Evolutionary conservation across 2,888 invertebrate genomes (phyloP), one percentile per base, ranked within the genome.

Genomic region (Xanthorhoe spadicearia): DNA sequence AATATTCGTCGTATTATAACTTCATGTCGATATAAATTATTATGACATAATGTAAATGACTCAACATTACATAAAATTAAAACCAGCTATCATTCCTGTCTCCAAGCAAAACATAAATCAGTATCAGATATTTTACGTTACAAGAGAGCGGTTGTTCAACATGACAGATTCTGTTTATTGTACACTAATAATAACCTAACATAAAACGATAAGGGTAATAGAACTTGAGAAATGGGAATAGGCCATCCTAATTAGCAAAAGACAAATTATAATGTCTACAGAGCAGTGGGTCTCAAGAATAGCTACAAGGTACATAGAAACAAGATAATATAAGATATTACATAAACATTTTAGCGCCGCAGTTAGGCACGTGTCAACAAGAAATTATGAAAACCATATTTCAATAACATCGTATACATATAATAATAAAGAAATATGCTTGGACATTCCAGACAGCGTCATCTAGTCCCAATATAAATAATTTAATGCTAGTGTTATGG

Each of bases 31-130:
- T 43, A 43, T 43, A 43, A 43, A 13, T 1, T 2, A n/a, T 43
- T 2, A 13, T n/a, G 13, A 43, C 8, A 43, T 13, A 43, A 43
- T 43, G n/a, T 43, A 2, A 38, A 8, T 46, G 1, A 23, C 28
- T 50, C 10, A 13, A 50, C 50, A 19, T 50, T 9, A 13, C 23
- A 51, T 51, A 4, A 51, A 23, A 51, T n/a, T 19, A 1, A n/a
- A 46, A n/a, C 1, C 8, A 54, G 7, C 9, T 61, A 61, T 49
- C 50, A 49, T 38, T 32, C 15, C 55, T 38, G 61, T 55, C 61
- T 55, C 61, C 54, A 50, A 55, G 50, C 55, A 38, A 38, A 61
- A 3, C 50, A 61, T 55, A 55, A 61, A 61, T 61, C 61, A 55
- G 38, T 61, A 23, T 23, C 35, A 18, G 43, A 54, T 35, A 54